phyloP scores from a whole-genome alignment of 2,888 invertebrate species.

The Eupithecia dodoneata region DNA sequence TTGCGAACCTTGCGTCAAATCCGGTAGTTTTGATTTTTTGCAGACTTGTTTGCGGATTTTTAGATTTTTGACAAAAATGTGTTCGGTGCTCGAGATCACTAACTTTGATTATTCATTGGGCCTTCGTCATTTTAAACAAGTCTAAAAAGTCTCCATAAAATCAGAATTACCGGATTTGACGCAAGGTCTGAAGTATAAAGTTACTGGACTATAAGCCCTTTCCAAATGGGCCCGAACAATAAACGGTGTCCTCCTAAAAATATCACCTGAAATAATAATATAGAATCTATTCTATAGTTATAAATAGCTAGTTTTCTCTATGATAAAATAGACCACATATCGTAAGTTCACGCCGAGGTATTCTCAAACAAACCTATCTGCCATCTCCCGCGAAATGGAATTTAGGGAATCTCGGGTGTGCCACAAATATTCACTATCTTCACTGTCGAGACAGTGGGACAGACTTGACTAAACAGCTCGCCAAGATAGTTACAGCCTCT shows the following conservation, averaged over 20 bases:
- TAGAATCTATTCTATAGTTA: background rate
- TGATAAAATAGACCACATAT: slow-evolving; percentile 23
- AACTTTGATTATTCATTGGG: no score
- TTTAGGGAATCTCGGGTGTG: slow-evolving; percentile 40
- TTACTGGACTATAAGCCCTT: no score
- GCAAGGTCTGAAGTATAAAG: no score
- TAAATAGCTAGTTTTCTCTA: background rate
- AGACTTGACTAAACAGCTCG: slow-evolving; percentile 8
- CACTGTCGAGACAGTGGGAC: slow-evolving; percentile 18
- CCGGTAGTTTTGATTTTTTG: no score
- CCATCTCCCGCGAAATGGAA: slow-evolving; percentile 37
- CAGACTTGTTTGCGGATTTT: no score
- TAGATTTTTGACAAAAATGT: no score
- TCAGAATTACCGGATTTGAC: no score
- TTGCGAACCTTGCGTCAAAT: no score
- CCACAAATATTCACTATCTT: slow-evolving; percentile 42
- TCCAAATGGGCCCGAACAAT: background rate
- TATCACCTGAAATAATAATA: background rate
- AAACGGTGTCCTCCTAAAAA: background rate
- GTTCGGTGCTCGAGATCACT: no score
- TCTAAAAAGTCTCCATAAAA: no score
- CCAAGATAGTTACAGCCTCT: no score
- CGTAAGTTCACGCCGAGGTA: slow-evolving; percentile 27
- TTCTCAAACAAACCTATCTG: slow-evolving; percentile 39
- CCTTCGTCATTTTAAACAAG: no score